Percentiles rank a stretch among this genome's conserved stretches.
These are phyloP conservation scores for Sinocyclocheilus grahami DNA, from an alignment of 2,113 vertebrate genomes.

Conservation along the genomic window DNA sequence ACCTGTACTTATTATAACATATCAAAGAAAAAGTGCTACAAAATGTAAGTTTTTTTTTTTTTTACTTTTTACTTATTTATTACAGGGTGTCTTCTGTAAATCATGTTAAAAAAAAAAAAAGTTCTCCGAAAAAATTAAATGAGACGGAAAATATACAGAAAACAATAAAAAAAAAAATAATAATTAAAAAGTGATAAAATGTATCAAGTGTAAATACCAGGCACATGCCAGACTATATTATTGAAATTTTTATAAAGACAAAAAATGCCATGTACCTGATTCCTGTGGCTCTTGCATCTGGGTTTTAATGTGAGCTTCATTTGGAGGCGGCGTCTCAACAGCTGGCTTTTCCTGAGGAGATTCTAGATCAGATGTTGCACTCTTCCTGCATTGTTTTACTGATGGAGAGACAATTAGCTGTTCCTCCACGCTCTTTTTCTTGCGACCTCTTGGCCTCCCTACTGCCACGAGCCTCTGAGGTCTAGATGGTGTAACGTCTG, in stretches of 20 bases:
- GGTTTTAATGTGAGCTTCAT: constrained; percentile 61
- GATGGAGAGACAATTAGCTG: neutral
- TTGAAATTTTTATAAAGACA: neutral
- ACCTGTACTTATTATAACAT: neutral
- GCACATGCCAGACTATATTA: neutral
- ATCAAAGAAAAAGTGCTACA: too few relatives aligned
- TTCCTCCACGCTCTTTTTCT: neutral
- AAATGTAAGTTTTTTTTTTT: too few relatives aligned
- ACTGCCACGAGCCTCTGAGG: neutral
- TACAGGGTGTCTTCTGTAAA: too few relatives aligned
- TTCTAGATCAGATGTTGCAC: neutral
- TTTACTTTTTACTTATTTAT: too few relatives aligned
- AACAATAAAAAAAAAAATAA: too few relatives aligned
- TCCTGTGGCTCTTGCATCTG: constrained; percentile 44
- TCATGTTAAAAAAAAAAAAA: too few relatives aligned
- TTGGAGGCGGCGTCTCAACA: neutral
- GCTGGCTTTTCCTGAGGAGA: neutral
- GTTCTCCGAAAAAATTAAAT: too few relatives aligned
- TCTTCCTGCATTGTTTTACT: constrained; percentile 41
- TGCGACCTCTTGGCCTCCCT: constrained; percentile 11
- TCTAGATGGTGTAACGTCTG: neutral
- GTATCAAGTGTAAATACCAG: neutral
- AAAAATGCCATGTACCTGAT: constrained; percentile 54
- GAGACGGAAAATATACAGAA: too few relatives aligned
- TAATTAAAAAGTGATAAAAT: neutral